These are phyloP conservation scores for Limnothrissa miodon DNA, from an alignment of 2,113 vertebrate species.

Conservation along the genomic window DNA sequence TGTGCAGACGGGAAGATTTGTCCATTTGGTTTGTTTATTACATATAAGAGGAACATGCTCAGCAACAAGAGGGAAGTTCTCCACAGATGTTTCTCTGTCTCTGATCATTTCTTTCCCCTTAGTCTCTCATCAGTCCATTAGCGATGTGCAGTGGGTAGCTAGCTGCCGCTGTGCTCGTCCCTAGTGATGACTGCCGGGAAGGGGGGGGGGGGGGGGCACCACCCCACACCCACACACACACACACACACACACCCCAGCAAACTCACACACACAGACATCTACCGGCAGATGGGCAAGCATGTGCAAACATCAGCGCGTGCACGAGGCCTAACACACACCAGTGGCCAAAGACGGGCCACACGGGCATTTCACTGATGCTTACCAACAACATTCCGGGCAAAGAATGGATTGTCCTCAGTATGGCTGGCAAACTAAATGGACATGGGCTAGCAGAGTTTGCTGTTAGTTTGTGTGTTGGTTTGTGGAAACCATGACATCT, in stretches of 20 bases:
- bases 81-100: neutral
- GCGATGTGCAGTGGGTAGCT: neutral
- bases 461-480: too few relatives aligned
- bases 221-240: neutral
- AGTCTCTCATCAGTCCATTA: neutral
- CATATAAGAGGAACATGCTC: slow-evolving; percentile 15
- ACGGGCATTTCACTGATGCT: too few relatives aligned
- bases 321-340: too few relatives aligned
- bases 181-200: slow-evolving; percentile 39
- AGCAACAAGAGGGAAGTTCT: neutral
- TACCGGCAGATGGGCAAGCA: neutral
- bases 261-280: neutral
- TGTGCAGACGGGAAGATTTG: slow-evolving; percentile 21
- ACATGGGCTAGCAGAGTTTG: too few relatives aligned
- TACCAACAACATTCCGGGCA: too few relatives aligned
- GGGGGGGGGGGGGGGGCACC: neutral
- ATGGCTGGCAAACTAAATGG: too few relatives aligned
- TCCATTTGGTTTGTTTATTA: slow-evolving; percentile 29
- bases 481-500: too few relatives aligned
- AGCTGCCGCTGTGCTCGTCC: neutral
- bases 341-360: too few relatives aligned
- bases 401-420: too few relatives aligned
- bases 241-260: neutral
- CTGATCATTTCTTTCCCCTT: neutral
- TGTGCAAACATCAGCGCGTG: neutral